Base-by-base conservation (phyloP, 2,113 vertebrate genomes). In the Zosterops borbonicus region DNA sequence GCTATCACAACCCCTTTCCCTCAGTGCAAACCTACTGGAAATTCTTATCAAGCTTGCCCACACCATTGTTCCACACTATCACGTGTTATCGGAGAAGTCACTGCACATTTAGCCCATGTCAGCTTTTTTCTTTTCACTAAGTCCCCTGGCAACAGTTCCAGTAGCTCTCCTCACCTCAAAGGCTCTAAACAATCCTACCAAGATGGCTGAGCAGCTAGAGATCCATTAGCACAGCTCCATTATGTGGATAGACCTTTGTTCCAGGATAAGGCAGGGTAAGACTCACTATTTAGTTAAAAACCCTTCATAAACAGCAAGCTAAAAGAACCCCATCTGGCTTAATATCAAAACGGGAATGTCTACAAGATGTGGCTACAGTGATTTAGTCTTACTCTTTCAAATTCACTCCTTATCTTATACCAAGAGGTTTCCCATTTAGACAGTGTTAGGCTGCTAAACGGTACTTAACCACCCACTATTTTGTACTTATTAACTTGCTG, bases 381-480 rank as follows among this genome's bases (percentile, higher is more conserved):
- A 94, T 94, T 92, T 80, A 92, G 52, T 59, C 92, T 55, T 81
- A 63, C 42, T 64, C 44, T 67, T 94, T 95, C 50, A 77, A 83
- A 90, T 70, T 83, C 0, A 0, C 9, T 94, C n/a, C 42, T 94
- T 97, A 90, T 95, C 94, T 95, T 70, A 80, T 9, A 91, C 37
- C 33, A 74, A 93, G 39, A 95, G 60, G 83, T 86, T 91, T 94
- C 75, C 81, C 78, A 65, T 88, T 95, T 83, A 91, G 49, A 91
- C 82, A 77, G 82, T 39, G 69, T 65, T 55, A 89, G 70, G 23
- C 67, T 91, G 49, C 87, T 92, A 77, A 96, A 76, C 0, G 0
- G 78, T 95, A 92, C 78, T 91, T 93, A 95, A 77, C 94, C 95
- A 94, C 89, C 89, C 87, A 91, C 89, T 70, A 90, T 80, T 91